These are phyloP conservation scores for Eleutherodactylus coqui DNA, from an alignment of 2,797 vertebrate species.

Conservation along the genomic window DNA sequence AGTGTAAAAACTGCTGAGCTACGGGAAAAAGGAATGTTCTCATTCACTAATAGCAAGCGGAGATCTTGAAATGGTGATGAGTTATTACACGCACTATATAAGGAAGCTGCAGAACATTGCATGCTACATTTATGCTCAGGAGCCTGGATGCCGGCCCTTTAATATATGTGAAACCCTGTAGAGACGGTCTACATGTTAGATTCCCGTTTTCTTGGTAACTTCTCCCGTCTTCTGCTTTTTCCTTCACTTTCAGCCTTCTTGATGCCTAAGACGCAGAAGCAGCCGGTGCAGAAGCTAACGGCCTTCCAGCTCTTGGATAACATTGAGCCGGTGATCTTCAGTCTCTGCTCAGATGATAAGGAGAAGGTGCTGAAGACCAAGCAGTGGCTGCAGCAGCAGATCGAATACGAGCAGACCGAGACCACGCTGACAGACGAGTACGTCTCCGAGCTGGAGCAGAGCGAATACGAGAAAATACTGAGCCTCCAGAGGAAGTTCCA, in stretches of 20 bases:
- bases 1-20: too few species aligned
- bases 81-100: too few species aligned
- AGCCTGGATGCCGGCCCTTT: too few species aligned
- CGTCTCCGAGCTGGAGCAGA: constrained; percentile 73
- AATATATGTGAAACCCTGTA: too few species aligned
- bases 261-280: neutral
- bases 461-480: constrained; percentile 70
- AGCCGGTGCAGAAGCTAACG: constrained; percentile 16
- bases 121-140: too few species aligned
- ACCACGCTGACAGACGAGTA: constrained; percentile 68
- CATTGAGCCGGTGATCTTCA: constrained; percentile 72
- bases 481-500: constrained; percentile 75
- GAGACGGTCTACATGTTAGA: too few species aligned
- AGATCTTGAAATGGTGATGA: too few species aligned
- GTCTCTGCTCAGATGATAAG: constrained; percentile 80
- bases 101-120: too few species aligned
- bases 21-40: too few species aligned
- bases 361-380: constrained; percentile 69
- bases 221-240: neutral
- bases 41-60: too few species aligned
- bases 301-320: constrained; percentile 69
- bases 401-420: constrained; percentile 75
- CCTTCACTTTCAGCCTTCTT: neutral
- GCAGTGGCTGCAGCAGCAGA: constrained; percentile 73
- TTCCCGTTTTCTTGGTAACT: neutral